Conservation (phyloP, 1,140 invertebrate genomes). For the Hylaeus volcanicus region DNA sequence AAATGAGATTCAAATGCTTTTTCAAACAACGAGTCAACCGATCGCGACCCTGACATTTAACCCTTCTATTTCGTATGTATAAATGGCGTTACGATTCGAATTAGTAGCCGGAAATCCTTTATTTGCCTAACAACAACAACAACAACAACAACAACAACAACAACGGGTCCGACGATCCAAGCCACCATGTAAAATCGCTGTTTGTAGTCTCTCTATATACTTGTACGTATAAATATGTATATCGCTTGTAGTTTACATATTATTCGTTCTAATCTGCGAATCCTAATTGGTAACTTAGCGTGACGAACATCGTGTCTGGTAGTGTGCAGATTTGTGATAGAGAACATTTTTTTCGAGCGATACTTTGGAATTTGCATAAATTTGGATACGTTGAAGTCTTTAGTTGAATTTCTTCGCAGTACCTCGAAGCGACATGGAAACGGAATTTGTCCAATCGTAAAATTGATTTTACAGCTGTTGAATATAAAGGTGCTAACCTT, state of each 20-base stretch:
- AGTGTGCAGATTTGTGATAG: constrained; percentile 46
- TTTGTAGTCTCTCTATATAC: constrained; percentile 7
- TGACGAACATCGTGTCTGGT: constrained; percentile 48
- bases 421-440: too few relatives aligned
- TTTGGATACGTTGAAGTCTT: too few relatives aligned
- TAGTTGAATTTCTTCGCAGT: too few relatives aligned
- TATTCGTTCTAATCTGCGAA: constrained; percentile 45
- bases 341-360: constrained; percentile 44
- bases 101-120: constrained; percentile 17
- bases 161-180: constrained; percentile 1
- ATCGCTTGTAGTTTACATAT: constrained; percentile 60
- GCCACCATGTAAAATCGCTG: constrained; percentile 25
- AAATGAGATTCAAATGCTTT: too few relatives aligned
- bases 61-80: too few relatives aligned
- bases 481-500: too few relatives aligned
- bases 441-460: too few relatives aligned
- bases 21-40: too few relatives aligned
- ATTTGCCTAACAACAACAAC: background rate
- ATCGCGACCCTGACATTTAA: too few relatives aligned
- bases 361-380: too few relatives aligned
- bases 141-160: too few relatives aligned
- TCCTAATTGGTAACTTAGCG: constrained; percentile 48
- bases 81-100: constrained; percentile 40
- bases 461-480: too few relatives aligned
- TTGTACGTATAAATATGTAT: constrained; percentile 9